A percentile compares a stretch with the other conserved stretches of the same genome.
Evolutionary conservation across 64 coral and sea anemone genomes (phyloP).

Genomic region (Montipora cactus): DNA sequence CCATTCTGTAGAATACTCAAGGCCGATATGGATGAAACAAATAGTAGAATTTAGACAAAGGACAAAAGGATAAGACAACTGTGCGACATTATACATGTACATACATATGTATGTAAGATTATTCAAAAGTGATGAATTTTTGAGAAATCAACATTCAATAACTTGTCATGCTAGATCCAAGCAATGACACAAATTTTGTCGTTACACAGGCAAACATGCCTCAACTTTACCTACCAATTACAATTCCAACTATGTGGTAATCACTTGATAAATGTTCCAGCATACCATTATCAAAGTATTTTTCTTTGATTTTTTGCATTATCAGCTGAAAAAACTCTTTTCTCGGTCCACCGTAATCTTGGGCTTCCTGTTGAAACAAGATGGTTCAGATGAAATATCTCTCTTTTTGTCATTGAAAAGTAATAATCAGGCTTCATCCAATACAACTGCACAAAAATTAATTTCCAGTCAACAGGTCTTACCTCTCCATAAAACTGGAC

Average conservation of each 20-base stretch:
- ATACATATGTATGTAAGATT: too few relatives aligned
- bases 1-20: constrained; percentile 68
- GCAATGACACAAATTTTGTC: background rate
- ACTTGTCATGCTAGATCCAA: background rate
- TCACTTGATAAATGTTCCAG: background rate
- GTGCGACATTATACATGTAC: too few relatives aligned
- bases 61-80: background rate
- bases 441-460: background rate
- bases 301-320: background rate
- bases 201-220: background rate
- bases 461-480: background rate
- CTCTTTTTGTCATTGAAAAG: too few relatives aligned
- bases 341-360: background rate
- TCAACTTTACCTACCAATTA: background rate
- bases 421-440: background rate
- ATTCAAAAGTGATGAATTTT: too few relatives aligned
- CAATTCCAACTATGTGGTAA: background rate
- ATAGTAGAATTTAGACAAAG: too few relatives aligned
- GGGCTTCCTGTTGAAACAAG: background rate
- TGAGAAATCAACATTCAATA: too few relatives aligned
- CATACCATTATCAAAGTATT: background rate
- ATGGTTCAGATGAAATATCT: too few relatives aligned
- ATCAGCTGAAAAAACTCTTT: background rate
- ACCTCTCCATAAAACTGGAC: background rate
- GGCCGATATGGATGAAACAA: background rate